Evolutionary conservation across 2,888 invertebrate genomes (phyloP), one percentile per base, ranked within the genome.

Genomic region (Tenthredo distinguenda): DNA sequence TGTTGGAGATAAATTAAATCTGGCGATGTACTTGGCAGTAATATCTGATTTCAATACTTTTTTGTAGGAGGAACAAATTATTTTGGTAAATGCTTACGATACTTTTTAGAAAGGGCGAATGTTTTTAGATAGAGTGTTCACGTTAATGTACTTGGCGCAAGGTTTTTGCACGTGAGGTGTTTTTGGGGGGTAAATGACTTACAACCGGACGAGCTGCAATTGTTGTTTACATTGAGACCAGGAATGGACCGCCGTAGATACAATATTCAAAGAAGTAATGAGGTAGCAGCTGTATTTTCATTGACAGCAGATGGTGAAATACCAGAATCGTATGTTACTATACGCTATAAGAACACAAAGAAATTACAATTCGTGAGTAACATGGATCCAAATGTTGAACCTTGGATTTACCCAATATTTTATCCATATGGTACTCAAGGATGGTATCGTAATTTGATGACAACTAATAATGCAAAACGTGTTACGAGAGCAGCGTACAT

Each of bases 391-490:
- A 47, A 47, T 47, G 47, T 47, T 2, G 47, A 47, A 47, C 88
- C 87, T 50, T 88, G 86, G 87, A 86, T 87, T 21, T 88, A 89
- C 86, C 87, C 88, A 65, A 74, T 89, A 68, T 88, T 87, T 86
- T 88, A 88, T 77, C 40, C 40, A 10, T 43, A 43, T 40, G 40
- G 40, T 10, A 43, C 40, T 43, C 40, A 43, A 43, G 10, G 40
- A 43, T 43, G 40, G 40, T 10, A 43, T 43, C 40, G 40, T 43
- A 43, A 43, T 7, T 43, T 43, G 40, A 43, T 43, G 40, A 43
- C 40, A 1, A 43, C 40, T 43, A 43, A 43, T 43, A 2, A 43
- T 43, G 40, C 10, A 43, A 43, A 43, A 43, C 40, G 40, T 43
- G 10, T 43, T 10, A 43, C 40, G 2, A 40, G 77, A 77, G 21